Evolutionary conservation across 2,888 invertebrate species (phyloP).

Genomic region (Liodrosophila aerea): DNA sequence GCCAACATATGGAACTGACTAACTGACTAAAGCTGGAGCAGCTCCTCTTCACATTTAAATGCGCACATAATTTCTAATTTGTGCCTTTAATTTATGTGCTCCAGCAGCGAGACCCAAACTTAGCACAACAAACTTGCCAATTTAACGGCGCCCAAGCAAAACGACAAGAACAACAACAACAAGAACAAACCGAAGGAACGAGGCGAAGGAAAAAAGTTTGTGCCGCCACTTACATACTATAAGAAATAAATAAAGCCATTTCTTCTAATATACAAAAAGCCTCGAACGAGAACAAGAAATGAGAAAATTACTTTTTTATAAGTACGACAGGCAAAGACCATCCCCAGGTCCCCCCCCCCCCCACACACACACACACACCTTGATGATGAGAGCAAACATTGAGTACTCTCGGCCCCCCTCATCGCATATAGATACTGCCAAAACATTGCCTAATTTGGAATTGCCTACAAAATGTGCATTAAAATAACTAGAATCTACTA

Average conservation of each 20-base stretch:
- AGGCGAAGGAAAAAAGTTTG: constrained; percentile 59
- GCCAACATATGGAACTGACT: constrained; percentile 62
- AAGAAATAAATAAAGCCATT: constrained; percentile 82
- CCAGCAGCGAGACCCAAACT: constrained; percentile 65
- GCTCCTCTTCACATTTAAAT: constrained; percentile 79
- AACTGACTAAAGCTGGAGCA: constrained; percentile 14
- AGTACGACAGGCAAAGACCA: constrained; percentile 48
- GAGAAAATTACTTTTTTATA: constrained; percentile 81
- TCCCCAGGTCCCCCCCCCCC: constrained; percentile 2
- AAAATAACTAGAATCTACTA: constrained; percentile 80
- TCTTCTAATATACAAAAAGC: constrained; percentile 82
- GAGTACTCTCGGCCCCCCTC: constrained; percentile 45
- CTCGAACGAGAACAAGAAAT: constrained; percentile 69
- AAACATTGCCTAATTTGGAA: constrained; percentile 79
- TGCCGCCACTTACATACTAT: constrained; percentile 68
- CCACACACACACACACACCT: constrained; percentile 46
- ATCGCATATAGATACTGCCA: constrained; percentile 41
- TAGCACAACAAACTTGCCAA: constrained; percentile 79
- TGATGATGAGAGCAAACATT: constrained; percentile 43
- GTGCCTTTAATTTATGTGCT: constrained; percentile 81
- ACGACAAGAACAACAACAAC: constrained; percentile 6
- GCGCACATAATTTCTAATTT: constrained; percentile 82
- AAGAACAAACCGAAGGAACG: constrained; percentile 1
- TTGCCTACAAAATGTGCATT: constrained; percentile 81
- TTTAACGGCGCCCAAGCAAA: constrained; percentile 68